Percentiles rank a stretch among this genome's conserved stretches.
Conservation (phyloP, 2,888 invertebrate species). For the Dusona sp. region DNA sequence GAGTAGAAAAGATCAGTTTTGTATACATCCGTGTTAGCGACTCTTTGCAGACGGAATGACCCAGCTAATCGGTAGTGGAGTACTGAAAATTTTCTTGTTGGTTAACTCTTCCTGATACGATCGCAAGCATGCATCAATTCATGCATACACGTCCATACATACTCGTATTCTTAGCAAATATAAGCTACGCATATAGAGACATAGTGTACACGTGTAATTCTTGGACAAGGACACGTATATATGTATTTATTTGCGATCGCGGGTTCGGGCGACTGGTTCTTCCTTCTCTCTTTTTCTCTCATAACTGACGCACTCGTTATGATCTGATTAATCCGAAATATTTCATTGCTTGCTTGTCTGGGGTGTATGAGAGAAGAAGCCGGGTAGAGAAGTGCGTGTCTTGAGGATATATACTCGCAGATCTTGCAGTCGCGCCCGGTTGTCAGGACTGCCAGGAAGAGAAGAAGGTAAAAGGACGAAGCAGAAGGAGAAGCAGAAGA, state of each 20-base stretch:
- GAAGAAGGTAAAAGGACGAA: constrained; percentile 45
- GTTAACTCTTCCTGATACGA: constrained; percentile 58
- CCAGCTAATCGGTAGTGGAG: constrained; percentile 55
- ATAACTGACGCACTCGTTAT: constrained; percentile 70
- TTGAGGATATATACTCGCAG: constrained; percentile 51
- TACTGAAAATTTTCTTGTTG: constrained; percentile 56
- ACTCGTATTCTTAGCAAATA: constrained; percentile 19
- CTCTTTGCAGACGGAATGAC: constrained; percentile 62
- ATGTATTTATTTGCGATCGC: constrained; percentile 37
- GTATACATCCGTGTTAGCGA: constrained; percentile 51
- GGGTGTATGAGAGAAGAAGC: constrained; percentile 29
- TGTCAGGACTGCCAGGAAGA: constrained; percentile 69
- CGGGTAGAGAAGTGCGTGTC: constrained; percentile 65
- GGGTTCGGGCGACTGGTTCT: constrained; percentile 74
- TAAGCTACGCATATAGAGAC: constrained; percentile 2
- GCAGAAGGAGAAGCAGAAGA: constrained; percentile 39
- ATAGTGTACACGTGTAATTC: constrained; percentile 27
- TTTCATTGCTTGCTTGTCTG: constrained; percentile 70
- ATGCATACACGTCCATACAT: constrained; percentile 2
- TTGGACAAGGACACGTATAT: constrained; percentile 1
- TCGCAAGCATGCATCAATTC: constrained; percentile 52
- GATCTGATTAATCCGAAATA: constrained; percentile 77
- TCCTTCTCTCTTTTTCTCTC: constrained; percentile 38
- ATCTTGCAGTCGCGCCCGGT: constrained; percentile 65
- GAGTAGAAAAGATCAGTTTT: constrained; percentile 8